A percentile compares a stretch with the other conserved stretches of the same genome.
Evolutionary conservation across 1,140 invertebrate species (phyloP).

Genomic region (Chymomyza costata): DNA sequence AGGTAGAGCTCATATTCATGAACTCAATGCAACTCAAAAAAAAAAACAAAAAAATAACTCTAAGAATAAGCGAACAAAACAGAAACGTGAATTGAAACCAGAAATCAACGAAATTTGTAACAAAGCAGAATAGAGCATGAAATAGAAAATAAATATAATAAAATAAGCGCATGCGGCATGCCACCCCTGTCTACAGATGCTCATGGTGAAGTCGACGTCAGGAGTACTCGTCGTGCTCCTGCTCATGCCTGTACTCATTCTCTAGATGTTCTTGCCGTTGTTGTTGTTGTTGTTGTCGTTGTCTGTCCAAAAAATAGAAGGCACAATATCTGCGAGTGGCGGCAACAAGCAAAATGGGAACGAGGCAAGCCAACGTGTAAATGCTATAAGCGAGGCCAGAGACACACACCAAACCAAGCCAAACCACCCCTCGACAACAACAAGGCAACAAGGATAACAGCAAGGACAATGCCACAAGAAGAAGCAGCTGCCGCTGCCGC

Average conservation of each 20-base stretch:
- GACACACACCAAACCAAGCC: slow-evolving; percentile 30
- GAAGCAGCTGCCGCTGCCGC: slow-evolving; percentile 16
- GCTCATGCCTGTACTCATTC: not conserved
- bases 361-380: slow-evolving; percentile 23
- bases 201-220: too few relatives aligned
- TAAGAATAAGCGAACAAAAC: slow-evolving; percentile 50
- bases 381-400: slow-evolving; percentile 58
- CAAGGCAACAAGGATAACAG: slow-evolving; percentile 23
- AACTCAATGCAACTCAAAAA: slow-evolving; percentile 21
- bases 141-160: slow-evolving; percentile 70
- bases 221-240: slow-evolving; percentile 3
- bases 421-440: slow-evolving; percentile 58
- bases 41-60: slow-evolving; percentile 15
- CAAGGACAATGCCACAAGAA: slow-evolving; percentile 65
- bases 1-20: slow-evolving; percentile 23
- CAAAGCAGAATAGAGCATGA: slow-evolving; percentile 55
- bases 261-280: not conserved
- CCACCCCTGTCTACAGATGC: slow-evolving; percentile 34
- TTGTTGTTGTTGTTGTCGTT: slow-evolving; percentile 16
- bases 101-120: slow-evolving; percentile 17
- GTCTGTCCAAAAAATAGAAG: slow-evolving; percentile 53
- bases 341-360: slow-evolving; percentile 37
- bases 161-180: slow-evolving; percentile 44
- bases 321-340: slow-evolving; percentile 49
- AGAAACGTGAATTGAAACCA: slow-evolving; percentile 24